Evolutionary conservation across 1,140 invertebrate species (phyloP), one percentile per base, ranked within the genome.

Genomic region (Brachionus rotundiformis): DNA sequence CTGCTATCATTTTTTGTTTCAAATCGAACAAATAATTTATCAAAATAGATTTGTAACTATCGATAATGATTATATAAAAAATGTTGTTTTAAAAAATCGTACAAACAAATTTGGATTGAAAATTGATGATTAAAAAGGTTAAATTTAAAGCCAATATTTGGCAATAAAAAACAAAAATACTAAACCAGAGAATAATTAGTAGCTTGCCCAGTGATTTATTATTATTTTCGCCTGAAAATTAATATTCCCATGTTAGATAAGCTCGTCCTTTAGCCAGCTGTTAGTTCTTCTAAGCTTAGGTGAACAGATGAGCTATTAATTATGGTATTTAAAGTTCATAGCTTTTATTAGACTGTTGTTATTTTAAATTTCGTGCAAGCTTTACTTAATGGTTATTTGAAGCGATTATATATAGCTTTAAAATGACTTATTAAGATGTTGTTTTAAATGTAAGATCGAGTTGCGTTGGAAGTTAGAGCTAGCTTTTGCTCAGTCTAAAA

Each of bases 321-420:
- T 54, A 54, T 54, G 19, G 16, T 19, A 54, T 54, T 19, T 54
- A 54, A 54, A 54, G 47, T 54, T 54, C 47, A 54, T 25, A 54
- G 47, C 47, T 54, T 54, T 54, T 54, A 49, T 54, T 54, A 54
- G 47, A 54, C 47, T 54, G 7, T 54, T 54, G 47, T 54, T 54
- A 19, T 54, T 54, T 54, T 54, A 23, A 54, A 54, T 54, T 49
- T 7, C 16, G 16, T 19, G n/a, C 16, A 16, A 54, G 47, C 47
- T 19, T 54, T 54, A 19, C 23, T 16, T 54, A 54, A 54, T 54
- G 16, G 47, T 19, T 54, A 19, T 54, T 54, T 54, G n/a, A 54
- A 54, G 19, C 19, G 19, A 54, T 54, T 54, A 54, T 54, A 54
- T 54, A 54, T 54, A 19, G 7, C 47, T 54, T 54, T 54, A 54